These are phyloP conservation scores for Leptosomus discolor DNA, from an alignment of 2,113 vertebrate genomes.

Conservation along the genomic window DNA sequence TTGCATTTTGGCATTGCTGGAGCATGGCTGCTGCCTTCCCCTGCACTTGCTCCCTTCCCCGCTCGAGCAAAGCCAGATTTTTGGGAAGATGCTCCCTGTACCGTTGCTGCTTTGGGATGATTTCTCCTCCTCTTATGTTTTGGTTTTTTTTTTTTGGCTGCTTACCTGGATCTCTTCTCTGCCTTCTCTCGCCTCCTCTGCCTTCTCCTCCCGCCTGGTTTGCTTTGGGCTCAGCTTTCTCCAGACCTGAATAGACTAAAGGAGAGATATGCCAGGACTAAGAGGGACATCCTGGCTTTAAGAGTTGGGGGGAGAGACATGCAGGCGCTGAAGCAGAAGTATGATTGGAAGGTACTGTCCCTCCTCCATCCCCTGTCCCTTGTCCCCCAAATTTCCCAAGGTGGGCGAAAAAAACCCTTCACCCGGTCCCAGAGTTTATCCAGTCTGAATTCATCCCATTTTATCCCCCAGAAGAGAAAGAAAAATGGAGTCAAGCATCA, in stretches of 20 bases:
- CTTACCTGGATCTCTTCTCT: constrained; percentile 72
- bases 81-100: background rate
- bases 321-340: constrained; percentile 85
- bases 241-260: constrained; percentile 90
- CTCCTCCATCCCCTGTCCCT: background rate
- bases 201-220: constrained; percentile 18
- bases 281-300: constrained; percentile 86
- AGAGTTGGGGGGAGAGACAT: constrained; percentile 86
- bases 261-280: constrained; percentile 90
- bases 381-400: background rate
- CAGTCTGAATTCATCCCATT: background rate
- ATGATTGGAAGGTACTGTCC: constrained; percentile 88
- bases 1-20: background rate
- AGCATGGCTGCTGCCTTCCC: no score
- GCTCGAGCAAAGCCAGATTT: background rate
- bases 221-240: constrained; percentile 82
- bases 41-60: background rate
- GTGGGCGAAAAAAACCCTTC: background rate
- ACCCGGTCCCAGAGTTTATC: background rate
- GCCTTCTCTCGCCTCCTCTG: constrained; percentile 50
- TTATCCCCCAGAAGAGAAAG: background rate
- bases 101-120: background rate
- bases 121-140: background rate
- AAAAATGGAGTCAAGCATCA: background rate
- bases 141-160: constrained; percentile 4